Evolutionary conservation across 1,140 invertebrate species (phyloP).

Genomic region (Streblospio benedicti): DNA sequence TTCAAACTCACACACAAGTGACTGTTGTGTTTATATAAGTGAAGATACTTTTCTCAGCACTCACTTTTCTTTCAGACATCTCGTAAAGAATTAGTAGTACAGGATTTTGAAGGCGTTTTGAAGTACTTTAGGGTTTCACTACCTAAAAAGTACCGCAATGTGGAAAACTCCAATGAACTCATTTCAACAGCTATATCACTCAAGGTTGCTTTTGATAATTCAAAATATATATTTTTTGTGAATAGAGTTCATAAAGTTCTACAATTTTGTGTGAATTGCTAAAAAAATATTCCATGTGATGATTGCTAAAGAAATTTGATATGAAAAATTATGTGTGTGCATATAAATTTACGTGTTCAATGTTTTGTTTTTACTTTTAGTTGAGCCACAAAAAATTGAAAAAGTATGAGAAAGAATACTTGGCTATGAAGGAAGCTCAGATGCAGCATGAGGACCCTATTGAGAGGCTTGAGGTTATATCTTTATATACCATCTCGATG

Average conservation of each 20-base stretch:
- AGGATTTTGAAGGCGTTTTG: constrained; percentile 91
- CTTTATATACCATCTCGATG: constrained; percentile 2
- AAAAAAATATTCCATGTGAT: too few relatives aligned
- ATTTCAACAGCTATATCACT: constrained; percentile 81
- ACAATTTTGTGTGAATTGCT: too few relatives aligned
- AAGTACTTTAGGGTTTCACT: constrained; percentile 89
- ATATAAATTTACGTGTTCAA: too few relatives aligned
- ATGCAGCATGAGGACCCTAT: constrained; percentile 54
- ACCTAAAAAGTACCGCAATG: constrained; percentile 88
- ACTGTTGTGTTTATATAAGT: too few relatives aligned
- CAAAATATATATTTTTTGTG: background rate
- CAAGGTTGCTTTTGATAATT: constrained; percentile 53
- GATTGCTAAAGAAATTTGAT: too few relatives aligned
- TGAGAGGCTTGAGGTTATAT: constrained; percentile 49
- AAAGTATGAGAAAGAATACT: constrained; percentile 92
- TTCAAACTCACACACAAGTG: too few relatives aligned
- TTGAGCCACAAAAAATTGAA: constrained; percentile 69
- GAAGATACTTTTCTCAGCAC: too few relatives aligned
- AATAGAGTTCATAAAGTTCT: background rate
- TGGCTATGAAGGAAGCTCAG: constrained; percentile 61
- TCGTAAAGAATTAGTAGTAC: constrained; percentile 81
- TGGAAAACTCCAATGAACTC: constrained; percentile 77
- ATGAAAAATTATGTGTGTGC: too few relatives aligned
- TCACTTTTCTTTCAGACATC: too few relatives aligned
- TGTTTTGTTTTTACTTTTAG: constrained; percentile 33